phyloP scores from a whole-genome alignment of 1,140 invertebrate genomes.

The Coptotermes formosanus region DNA sequence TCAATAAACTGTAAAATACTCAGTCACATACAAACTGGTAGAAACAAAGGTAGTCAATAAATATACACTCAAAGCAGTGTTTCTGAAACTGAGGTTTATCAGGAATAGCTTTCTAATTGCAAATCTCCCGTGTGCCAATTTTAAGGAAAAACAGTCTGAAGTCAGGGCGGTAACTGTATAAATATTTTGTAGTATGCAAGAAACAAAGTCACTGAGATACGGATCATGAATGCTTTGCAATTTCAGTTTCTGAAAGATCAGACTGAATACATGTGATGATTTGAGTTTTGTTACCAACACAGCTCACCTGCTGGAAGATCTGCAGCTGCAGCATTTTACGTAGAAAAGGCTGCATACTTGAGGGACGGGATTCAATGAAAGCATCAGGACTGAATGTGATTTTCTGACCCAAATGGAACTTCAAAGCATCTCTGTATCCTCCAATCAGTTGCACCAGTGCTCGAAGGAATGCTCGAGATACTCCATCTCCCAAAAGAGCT shows the following conservation, averaged over 20 bases:
- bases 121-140: not conserved
- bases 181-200: too few species aligned
- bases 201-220: too few species aligned
- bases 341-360: slow-evolving; percentile 83
- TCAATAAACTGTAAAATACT: slow-evolving; percentile 77
- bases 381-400: slow-evolving; percentile 84
- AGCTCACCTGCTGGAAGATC: slow-evolving; percentile 85
- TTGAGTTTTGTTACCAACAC: too few species aligned
- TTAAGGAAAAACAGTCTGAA: too few species aligned
- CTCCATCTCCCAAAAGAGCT: slow-evolving; percentile 78
- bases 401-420: slow-evolving; percentile 73
- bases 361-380: slow-evolving; percentile 79
- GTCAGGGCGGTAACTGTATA: too few species aligned
- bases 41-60: slow-evolving; percentile 19
- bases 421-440: slow-evolving; percentile 87
- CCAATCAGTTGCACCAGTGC: slow-evolving; percentile 89
- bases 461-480: slow-evolving; percentile 85
- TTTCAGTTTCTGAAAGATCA: too few species aligned
- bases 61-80: not conserved
- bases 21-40: not conserved
- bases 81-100: not conserved
- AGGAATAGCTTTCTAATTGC: not conserved
- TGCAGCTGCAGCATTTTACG: slow-evolving; percentile 88
- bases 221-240: too few species aligned
- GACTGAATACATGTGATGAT: too few species aligned